A percentile compares a stretch with the other conserved stretches of the same genome.
Evolutionary conservation across 2,797 vertebrate species (phyloP).

Genomic region (Columba guinea): DNA sequence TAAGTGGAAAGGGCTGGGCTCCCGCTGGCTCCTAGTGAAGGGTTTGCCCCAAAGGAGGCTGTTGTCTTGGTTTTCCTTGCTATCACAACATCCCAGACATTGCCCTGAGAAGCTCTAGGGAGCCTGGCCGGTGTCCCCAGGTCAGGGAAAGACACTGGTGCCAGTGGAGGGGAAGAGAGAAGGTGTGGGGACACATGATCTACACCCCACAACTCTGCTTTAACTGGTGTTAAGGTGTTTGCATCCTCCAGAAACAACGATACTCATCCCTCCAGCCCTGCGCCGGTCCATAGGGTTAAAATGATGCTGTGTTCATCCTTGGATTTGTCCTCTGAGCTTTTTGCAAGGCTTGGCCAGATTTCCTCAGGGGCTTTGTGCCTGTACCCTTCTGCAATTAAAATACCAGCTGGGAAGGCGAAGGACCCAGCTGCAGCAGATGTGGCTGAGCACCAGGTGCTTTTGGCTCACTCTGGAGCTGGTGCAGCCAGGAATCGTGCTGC

Average conservation of each 20-base stretch:
- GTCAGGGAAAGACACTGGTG: background rate
- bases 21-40: background rate
- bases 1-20: background rate
- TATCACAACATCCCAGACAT: background rate
- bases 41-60: background rate
- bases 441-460: background rate
- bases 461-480: background rate
- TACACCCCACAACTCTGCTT: background rate
- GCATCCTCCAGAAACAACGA: background rate
- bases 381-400: background rate
- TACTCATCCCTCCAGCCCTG: background rate
- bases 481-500: background rate
- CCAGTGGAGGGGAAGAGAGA: background rate
- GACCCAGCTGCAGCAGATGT: background rate
- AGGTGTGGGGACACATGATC: background rate
- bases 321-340: background rate
- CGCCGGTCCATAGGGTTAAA: background rate
- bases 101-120: background rate
- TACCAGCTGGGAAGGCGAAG: background rate
- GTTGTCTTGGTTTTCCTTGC: background rate
- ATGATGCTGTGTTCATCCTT: background rate
- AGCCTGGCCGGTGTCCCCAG: rapidly evolving
- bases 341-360: background rate
- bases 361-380: background rate
- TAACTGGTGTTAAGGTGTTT: background rate